Evolutionary conservation across 2,113 vertebrate species (phyloP).

Genomic region (Alligator mississippiensis): DNA sequence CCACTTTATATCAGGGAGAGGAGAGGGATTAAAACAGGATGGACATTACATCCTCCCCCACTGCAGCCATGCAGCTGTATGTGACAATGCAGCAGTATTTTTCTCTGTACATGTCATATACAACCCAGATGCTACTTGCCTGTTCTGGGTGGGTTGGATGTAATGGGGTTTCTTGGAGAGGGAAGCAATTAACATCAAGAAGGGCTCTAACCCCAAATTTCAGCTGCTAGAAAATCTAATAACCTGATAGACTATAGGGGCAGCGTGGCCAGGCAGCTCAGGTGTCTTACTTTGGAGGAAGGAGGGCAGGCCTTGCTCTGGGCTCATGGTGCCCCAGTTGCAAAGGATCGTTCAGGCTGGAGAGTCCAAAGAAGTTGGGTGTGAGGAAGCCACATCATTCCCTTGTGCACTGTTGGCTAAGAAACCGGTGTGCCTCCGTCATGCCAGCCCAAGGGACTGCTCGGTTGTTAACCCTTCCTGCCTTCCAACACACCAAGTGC

Average conservation of each 20-base stretch:
- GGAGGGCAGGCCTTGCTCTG: too few relatives aligned
- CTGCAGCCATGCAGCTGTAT: neutral
- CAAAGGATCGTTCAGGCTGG: too few relatives aligned
- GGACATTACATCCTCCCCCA: neutral
- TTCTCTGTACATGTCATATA: neutral
- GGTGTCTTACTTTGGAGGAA: too few relatives aligned
- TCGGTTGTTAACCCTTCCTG: too few relatives aligned
- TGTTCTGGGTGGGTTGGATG: neutral
- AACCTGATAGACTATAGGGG: neutral
- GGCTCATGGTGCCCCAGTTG: too few relatives aligned
- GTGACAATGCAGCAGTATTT: neutral
- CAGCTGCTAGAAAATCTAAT: neutral
- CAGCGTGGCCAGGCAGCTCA: neutral
- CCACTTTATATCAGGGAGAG: neutral
- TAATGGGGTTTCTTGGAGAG: conserved; percentile 18
- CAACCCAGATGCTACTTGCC: neutral
- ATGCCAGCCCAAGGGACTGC: too few relatives aligned
- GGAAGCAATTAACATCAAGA: neutral
- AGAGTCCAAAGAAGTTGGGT: too few relatives aligned
- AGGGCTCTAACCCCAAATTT: neutral
- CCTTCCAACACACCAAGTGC: neutral
- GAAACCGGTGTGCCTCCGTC: too few relatives aligned
- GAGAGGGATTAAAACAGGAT: neutral
- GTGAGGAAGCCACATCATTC: too few relatives aligned
- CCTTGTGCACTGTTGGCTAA: too few relatives aligned